A percentile compares a stretch with the other conserved stretches of the same genome.
Evolutionary conservation across 2,888 invertebrate species (phyloP).

Genomic region (Acrobasis suavella): DNA sequence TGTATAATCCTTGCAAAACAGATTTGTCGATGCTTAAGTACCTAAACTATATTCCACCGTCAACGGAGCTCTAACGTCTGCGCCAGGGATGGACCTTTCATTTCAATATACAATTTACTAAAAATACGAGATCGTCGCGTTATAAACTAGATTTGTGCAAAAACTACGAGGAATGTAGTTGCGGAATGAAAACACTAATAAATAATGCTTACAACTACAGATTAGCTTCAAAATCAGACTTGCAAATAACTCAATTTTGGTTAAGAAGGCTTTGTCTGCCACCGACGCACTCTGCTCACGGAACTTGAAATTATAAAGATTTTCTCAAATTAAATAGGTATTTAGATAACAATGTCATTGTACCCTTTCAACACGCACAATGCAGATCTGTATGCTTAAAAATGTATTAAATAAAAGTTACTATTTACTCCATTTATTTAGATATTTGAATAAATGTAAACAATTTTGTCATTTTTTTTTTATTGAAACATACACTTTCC

Average conservation of each 20-base stretch:
- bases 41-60: neutral
- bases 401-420: neutral
- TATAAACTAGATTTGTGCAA: conserved; percentile 46
- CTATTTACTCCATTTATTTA: too few relatives aligned
- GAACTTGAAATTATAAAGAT: neutral
- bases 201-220: conserved; percentile 35
- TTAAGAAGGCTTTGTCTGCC: neutral
- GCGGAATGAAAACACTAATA: conserved; percentile 24
- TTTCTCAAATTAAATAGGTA: too few relatives aligned
- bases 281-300: neutral
- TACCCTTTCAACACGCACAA: too few relatives aligned
- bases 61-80: neutral
- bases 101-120: conserved; percentile 13
- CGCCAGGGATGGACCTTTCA: conserved; percentile 12
- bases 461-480: too few relatives aligned
- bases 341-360: too few relatives aligned
- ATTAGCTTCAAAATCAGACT: conserved; percentile 70
- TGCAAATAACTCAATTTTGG: conserved; percentile 40
- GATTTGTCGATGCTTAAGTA: neutral
- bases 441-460: too few relatives aligned
- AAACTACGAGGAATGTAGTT: conserved; percentile 41
- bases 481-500: too few relatives aligned
- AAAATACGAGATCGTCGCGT: conserved; percentile 11
- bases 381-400: too few relatives aligned
- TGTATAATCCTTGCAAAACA: neutral